Evolutionary conservation across 2,888 invertebrate genomes (phyloP), one percentile per base, ranked within the genome.

Genomic region (Acleris cristana): DNA sequence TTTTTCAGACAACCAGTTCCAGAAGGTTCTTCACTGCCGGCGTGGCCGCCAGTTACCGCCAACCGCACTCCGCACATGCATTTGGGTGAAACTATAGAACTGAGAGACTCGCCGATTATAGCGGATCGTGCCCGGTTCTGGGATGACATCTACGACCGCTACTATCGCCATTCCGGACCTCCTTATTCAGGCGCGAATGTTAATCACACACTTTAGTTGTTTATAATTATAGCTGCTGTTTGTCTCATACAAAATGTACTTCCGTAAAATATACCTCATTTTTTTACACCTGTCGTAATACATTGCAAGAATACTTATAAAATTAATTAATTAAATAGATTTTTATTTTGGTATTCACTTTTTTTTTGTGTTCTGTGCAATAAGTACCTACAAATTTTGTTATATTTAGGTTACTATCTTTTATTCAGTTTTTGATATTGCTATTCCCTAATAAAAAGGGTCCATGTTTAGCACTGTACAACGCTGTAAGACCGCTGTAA

Each of bases 1-100:
- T 26, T 51, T 66, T 70, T 18, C 73, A 85, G 85, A 4, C 75
- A 74, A 44, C 84, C 85, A 0, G 76, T 81, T 6, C 73, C 79
- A 1, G 70, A 74, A 18, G 77, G 69, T 0, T 79, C 81, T 1
- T 58, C 64, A 0, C 54, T 80, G 0, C 76, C 78, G 2, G 44
- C 69, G 7, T 84, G 83, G 81, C 77, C 76, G 4, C 65, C 79
- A 21, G 71, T 69, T 2, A 68, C 70, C 7, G 66, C 21, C 14
- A 65, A 77, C 44, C 68, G 71, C 44, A 70, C 76, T 14, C 81
- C 79, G 4, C 70, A 81, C 61, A 76, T 81, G 79, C 71, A 72
- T 0, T 61, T 83, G 6, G 74, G 74, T 8, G 64, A 71, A 7
- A 73, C 71, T 8, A 2, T 78, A 40, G 70, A 76, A 66, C 70